These are phyloP conservation scores for Carettochelys insculpta DNA, from an alignment of 2,113 vertebrate genomes.

Conservation along the genomic window DNA sequence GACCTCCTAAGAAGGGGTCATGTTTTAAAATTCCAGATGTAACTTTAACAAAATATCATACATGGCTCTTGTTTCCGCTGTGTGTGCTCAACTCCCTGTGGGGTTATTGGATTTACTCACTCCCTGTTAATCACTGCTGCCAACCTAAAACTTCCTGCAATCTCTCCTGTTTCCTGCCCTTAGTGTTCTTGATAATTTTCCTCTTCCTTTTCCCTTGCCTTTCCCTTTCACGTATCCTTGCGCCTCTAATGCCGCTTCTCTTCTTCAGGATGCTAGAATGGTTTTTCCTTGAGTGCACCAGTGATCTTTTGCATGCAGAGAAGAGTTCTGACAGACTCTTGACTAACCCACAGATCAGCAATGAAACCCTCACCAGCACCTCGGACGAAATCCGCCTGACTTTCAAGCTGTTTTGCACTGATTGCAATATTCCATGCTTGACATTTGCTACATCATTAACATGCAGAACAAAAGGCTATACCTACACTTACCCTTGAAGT, in stretches of 20 bases:
- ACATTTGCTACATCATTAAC: neutral
- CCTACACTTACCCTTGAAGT: too few species aligned
- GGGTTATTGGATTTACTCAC: neutral
- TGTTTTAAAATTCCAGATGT: neutral
- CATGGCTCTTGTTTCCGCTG: neutral
- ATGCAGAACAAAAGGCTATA: too few species aligned
- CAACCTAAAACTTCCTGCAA: neutral
- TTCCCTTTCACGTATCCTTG: neutral
- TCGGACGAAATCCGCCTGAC: neutral
- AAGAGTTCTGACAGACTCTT: neutral
- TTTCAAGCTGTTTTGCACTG: fast-evolving
- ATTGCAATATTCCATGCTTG: neutral
- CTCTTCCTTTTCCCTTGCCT: neutral
- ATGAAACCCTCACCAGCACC: neutral
- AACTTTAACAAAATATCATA: neutral
- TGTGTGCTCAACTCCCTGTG: neutral
- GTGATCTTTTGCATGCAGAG: neutral
- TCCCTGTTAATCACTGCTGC: neutral
- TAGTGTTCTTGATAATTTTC: neutral
- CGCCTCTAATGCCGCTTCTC: neutral
- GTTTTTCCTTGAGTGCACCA: neutral
- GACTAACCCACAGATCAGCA: neutral
- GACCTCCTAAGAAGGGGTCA: neutral
- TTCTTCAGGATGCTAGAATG: neutral
- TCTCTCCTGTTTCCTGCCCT: neutral